Percentiles rank a stretch among this genome's conserved stretches.
phyloP scores from a whole-genome alignment of 2,113 vertebrate species.

The Corvus moneduloides region DNA sequence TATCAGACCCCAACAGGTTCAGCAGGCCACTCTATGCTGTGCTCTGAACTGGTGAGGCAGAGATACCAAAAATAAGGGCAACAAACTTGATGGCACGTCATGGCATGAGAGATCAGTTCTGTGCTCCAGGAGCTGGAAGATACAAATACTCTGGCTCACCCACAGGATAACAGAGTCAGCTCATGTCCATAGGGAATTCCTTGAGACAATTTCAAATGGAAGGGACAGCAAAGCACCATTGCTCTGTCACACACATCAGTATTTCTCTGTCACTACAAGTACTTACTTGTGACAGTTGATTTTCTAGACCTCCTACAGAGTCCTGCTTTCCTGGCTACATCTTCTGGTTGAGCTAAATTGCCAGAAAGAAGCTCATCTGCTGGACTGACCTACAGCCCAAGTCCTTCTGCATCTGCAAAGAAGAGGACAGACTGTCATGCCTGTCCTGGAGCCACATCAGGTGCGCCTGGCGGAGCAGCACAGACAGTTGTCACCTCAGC shows the following conservation, averaged over 20 bases:
- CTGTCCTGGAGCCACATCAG: neutral
- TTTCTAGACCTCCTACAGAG: neutral
- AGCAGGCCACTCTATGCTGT: neutral
- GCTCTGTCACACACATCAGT: neutral
- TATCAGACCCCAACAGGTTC: neutral
- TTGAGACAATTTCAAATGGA: neutral
- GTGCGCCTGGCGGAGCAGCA: neutral
- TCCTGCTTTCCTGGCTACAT: neutral
- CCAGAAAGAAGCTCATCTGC: neutral
- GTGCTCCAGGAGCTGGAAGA: neutral
- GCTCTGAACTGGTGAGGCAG: neutral
- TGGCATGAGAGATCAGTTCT: neutral
- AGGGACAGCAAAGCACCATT: neutral
- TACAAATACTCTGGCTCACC: neutral
- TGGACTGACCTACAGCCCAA: neutral
- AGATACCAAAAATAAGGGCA: neutral
- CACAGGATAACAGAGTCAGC: neutral
- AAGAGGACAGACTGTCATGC: neutral
- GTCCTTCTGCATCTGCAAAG: neutral
- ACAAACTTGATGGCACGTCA: neutral
- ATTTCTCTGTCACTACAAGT: neutral
- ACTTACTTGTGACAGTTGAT: neutral
- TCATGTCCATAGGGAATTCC: neutral
- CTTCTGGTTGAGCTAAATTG: neutral
- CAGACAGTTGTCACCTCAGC: neutral